Evolutionary conservation across 1,140 invertebrate genomes (phyloP).

Genomic region (Drosophila kohkoa): DNA sequence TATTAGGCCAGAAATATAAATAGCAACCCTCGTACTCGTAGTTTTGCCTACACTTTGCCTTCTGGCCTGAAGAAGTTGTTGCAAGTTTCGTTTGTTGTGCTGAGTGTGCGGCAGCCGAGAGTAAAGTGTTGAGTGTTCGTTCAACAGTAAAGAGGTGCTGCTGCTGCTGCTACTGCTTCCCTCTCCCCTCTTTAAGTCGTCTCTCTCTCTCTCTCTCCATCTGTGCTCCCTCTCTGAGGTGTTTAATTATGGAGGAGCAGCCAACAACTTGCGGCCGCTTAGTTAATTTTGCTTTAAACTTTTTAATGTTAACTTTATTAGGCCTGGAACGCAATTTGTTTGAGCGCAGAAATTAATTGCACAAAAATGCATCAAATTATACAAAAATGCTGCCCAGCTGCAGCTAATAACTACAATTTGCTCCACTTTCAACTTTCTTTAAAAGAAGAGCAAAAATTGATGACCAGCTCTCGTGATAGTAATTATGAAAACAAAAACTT

Average conservation of each 20-base stretch:
- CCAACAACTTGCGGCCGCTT: constrained; percentile 36
- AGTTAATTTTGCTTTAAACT: constrained; percentile 54
- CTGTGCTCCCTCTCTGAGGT: constrained; percentile 35
- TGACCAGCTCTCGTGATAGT: not conserved
- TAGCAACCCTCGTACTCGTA: too few species aligned
- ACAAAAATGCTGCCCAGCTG: constrained; percentile 12
- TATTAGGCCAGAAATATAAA: too few species aligned
- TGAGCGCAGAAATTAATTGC: constrained; percentile 24
- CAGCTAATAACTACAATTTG: not conserved
- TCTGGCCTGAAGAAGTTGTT: constrained; percentile 36
- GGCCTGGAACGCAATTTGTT: constrained; percentile 29
- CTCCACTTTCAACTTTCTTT: not conserved
- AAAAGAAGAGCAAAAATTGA: not conserved
- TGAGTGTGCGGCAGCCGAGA: constrained; percentile 19
- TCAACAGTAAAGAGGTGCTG: constrained; percentile 14
- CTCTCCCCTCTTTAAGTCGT: not conserved
- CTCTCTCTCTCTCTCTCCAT: not conserved
- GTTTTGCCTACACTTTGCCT: constrained; percentile 66
- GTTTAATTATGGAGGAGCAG: constrained; percentile 53
- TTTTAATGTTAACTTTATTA: constrained; percentile 46
- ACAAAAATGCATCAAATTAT: constrained; percentile 14
- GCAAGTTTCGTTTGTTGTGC: constrained; percentile 22
- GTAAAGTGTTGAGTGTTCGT: constrained; percentile 62
- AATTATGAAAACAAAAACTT: not conserved
- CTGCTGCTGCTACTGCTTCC: constrained; percentile 6